These are phyloP conservation scores for Aphelinus atriplicis DNA, from an alignment of 1,140 invertebrate species.

Conservation along the genomic window DNA sequence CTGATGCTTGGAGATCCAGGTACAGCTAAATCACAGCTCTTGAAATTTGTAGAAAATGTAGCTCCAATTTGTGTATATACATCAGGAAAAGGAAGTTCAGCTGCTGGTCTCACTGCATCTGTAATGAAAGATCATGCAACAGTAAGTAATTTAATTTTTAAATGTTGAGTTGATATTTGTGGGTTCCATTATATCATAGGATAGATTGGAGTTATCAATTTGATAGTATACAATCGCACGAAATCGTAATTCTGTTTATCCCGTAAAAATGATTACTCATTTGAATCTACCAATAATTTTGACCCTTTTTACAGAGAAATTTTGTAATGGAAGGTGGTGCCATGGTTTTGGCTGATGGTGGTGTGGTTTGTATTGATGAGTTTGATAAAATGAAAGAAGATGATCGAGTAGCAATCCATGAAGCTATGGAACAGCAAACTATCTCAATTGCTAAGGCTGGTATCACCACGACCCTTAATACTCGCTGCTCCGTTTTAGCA, in stretches of 20 bases:
- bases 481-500: constrained; percentile 96
- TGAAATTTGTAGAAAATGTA: constrained; percentile 98
- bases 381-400: constrained; percentile 99
- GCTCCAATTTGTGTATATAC: constrained; percentile 98
- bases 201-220: no score
- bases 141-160: constrained; percentile 67
- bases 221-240: no score
- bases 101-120: constrained; percentile 98
- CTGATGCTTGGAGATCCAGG: constrained; percentile 97
- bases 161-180: neutral
- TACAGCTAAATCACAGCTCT: constrained; percentile 97
- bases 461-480: constrained; percentile 98
- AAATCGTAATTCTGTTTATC: no score
- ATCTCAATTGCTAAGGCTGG: constrained; percentile 99
- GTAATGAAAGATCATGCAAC: constrained; percentile 93
- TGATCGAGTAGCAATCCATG: constrained; percentile 98
- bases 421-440: constrained; percentile 99
- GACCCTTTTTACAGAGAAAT: constrained; percentile 77
- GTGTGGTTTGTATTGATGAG: constrained; percentile 99
- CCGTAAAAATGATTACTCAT: no score
- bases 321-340: constrained; percentile 99
- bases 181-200: neutral
- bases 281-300: neutral
- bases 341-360: constrained; percentile 99
- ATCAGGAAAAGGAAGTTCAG: constrained; percentile 98